A percentile compares a stretch with the other conserved stretches of the same genome.
phyloP scores from a whole-genome alignment of 2,797 vertebrate genomes.

The Molothrus aeneus region DNA sequence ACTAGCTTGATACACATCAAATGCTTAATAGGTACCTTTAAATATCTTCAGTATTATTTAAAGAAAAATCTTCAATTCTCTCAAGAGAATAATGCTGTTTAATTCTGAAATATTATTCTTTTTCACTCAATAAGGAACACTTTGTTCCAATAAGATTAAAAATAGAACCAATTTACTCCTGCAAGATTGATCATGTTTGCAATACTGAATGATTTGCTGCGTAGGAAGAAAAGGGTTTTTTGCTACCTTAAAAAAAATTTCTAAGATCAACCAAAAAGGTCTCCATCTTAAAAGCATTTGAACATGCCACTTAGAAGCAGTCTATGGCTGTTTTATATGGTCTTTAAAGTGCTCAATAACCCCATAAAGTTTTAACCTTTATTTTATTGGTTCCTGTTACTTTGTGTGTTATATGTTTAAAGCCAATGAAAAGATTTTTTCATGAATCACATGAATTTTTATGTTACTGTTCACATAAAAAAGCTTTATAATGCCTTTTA shows the following conservation, averaged over 20 bases:
- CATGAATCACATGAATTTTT: not conserved
- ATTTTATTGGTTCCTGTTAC: slow-evolving; percentile 16
- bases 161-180: not conserved
- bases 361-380: slow-evolving; percentile 29
- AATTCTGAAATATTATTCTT: not conserved
- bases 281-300: not conserved
- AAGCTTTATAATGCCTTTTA: not conserved
- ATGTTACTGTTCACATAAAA: slow-evolving; percentile 43
- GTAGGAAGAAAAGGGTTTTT: not conserved
- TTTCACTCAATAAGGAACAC: not conserved
- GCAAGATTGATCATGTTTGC: not conserved
- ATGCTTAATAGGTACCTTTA: not conserved
- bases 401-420: slow-evolving; percentile 1
- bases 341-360: slow-evolving; percentile 16
- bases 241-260: not conserved
- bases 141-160: not conserved
- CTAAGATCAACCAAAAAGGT: not conserved
- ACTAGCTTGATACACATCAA: not conserved
- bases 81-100: not conserved
- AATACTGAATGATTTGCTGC: not conserved
- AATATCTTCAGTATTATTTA: not conserved
- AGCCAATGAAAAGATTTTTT: slow-evolving; percentile 19
- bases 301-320: not conserved
- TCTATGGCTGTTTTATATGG: not conserved
- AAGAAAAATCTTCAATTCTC: not conserved